Base-by-base conservation (phyloP, 2,797 vertebrate species). In the Lycodopsis pacificus region DNA sequence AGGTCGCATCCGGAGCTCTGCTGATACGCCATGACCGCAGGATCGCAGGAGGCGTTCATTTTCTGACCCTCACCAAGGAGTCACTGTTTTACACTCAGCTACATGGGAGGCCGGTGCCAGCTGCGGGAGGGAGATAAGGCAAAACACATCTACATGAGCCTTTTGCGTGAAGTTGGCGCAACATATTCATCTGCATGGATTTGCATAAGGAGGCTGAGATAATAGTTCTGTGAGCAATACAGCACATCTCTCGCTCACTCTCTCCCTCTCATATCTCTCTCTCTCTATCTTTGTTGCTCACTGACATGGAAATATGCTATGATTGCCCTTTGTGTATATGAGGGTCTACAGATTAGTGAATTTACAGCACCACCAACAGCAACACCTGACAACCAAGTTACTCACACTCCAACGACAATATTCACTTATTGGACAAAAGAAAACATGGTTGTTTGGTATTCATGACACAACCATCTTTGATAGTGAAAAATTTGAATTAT, bases 31-130 rank as follows among this genome's bases (percentile, higher is more conserved):
- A 49, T n/a, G 84, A 71, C 30, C 17, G 80, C 36, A 44, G 71
- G 62, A n/a, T 58, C 77, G 64, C 80, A 83, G 30, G 84, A 88
- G 62, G 62, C 17, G 7, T 91, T 87, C 89, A 92, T 93, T 65
- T 88, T 90, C 68, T 77, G 82, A 83, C 66, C 81, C 63, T 89
- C 81, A 78, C 34, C 38, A 4, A 25, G 56, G 67, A 89, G 69
- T 81, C 78, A 69, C 84, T 81, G 77, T 86, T 51, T 85, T 44
- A 51, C 78, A 62, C 30, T 64, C 19, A 65, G 62, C 48, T 63
- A 48, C 82, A 82, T 57, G 25, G 48, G 71, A 76, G 72, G 53
- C 77, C 48, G 71, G n/a, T n/a, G 59, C 51, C 12, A 46, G 22
- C 32, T 30, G 46, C 9, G 68, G 36, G 38, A 13, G 68, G 27